Conservation (phyloP, 2,113 vertebrate genomes). For the Ranitomeya variabilis region DNA sequence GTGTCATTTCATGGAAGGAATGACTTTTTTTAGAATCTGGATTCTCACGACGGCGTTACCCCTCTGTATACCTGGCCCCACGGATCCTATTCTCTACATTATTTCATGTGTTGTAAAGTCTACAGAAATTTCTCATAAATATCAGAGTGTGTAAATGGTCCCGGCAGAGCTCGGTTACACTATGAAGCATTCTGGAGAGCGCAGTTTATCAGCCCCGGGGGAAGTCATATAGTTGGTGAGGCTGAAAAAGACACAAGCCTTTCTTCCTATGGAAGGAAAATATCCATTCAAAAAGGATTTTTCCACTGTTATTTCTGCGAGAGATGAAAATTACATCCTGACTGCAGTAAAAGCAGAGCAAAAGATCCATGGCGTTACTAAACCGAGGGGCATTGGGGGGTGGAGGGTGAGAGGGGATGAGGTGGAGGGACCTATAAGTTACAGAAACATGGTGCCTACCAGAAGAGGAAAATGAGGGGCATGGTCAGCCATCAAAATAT, state of each 20-base stretch:
- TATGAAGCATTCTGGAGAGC: not conserved
- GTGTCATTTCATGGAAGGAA: not conserved
- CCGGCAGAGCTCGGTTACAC: not conserved
- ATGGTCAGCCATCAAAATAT: too few species aligned
- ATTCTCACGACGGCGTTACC: not conserved
- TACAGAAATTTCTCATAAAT: slow-evolving; percentile 22
- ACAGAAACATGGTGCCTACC: not conserved
- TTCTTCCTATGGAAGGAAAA: slow-evolving; percentile 15
- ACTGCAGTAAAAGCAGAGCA: not conserved
- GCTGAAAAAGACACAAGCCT: slow-evolving; percentile 21
- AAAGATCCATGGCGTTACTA: not conserved
- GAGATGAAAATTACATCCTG: slow-evolving; percentile 14
- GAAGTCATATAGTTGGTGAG: slow-evolving; percentile 20
- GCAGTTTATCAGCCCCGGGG: slow-evolving; percentile 33
- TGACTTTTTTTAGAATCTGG: not conserved
- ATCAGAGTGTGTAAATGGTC: slow-evolving; percentile 21
- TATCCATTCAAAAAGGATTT: not conserved
- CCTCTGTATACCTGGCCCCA: not conserved
- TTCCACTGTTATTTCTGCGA: not conserved
- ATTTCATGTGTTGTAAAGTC: slow-evolving; percentile 24
- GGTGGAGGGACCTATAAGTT: too few species aligned
- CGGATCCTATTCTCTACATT: not conserved
- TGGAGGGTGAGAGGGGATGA: not conserved
- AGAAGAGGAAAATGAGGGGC: not conserved
- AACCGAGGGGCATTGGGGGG: not conserved